Conservation (phyloP, 2,797 vertebrate genomes). For the Fratercula arctica region DNA sequence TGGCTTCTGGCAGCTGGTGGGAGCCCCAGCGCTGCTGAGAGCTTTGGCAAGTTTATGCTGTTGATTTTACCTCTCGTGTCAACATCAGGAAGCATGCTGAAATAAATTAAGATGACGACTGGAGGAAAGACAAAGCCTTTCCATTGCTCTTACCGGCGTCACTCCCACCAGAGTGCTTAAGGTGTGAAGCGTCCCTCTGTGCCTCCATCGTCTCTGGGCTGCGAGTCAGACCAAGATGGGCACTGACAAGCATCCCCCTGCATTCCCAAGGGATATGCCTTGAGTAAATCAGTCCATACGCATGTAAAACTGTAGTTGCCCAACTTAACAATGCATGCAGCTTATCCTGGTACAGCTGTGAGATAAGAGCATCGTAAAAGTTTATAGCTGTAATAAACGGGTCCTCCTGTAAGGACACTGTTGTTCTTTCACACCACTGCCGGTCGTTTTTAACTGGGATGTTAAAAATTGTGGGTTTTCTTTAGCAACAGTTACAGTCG, state of each 20-base stretch:
- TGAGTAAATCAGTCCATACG: background rate
- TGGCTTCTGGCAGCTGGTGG: background rate
- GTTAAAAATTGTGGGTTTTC: background rate
- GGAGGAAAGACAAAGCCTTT: background rate
- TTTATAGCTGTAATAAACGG: background rate
- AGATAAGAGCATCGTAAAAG: background rate
- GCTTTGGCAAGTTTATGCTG: background rate
- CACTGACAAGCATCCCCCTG: background rate
- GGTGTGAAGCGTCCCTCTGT: background rate
- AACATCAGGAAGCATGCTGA: background rate
- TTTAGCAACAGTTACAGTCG: background rate
- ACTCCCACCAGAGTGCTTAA: background rate
- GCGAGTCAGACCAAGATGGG: rapidly evolving
- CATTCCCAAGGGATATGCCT: background rate
- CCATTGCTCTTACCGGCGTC: background rate
- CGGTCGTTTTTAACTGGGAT: background rate
- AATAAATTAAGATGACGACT: background rate
- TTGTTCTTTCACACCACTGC: background rate
- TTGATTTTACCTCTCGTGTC: background rate
- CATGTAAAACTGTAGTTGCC: background rate
- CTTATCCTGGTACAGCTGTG: background rate
- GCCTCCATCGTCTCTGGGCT: rapidly evolving
- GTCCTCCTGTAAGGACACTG: background rate
- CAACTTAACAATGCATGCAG: background rate
- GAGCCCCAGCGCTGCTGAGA: rapidly evolving